phyloP scores from a whole-genome alignment of 2,113 vertebrate genomes.

The Sitta europaea region DNA sequence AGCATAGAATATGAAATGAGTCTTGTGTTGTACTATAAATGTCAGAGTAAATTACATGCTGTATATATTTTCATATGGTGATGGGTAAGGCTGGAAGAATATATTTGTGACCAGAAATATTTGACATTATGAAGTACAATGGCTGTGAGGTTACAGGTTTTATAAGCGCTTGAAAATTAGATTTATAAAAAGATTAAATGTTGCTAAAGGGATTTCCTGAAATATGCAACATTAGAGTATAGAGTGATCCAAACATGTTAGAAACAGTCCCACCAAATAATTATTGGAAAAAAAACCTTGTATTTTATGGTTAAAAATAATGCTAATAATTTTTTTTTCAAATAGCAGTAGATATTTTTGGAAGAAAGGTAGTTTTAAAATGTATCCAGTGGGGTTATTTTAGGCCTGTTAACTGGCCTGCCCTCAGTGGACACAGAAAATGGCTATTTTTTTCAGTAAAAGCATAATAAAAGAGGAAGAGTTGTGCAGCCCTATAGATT shows the following conservation, averaged over 20 bases:
- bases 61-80: background rate
- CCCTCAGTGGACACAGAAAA: background rate
- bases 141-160: background rate
- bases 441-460: background rate
- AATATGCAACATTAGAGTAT: background rate
- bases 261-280: background rate
- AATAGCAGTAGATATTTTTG: background rate
- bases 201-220: background rate
- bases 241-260: background rate
- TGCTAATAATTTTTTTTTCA: background rate
- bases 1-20: background rate
- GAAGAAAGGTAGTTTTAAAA: background rate
- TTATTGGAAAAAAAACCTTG: background rate
- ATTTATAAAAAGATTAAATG: background rate
- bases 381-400: background rate
- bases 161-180: background rate
- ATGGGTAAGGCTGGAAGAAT: background rate
- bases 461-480: background rate
- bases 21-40: background rate
- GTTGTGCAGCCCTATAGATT: background rate
- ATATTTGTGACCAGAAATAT: background rate
- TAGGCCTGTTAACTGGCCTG: background rate
- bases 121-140: background rate
- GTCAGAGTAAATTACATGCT: background rate
- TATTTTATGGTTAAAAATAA: background rate